Evolutionary conservation across 64 coral and sea anemone species (phyloP).

Genomic region (Dendrophyllia cribrosa): DNA sequence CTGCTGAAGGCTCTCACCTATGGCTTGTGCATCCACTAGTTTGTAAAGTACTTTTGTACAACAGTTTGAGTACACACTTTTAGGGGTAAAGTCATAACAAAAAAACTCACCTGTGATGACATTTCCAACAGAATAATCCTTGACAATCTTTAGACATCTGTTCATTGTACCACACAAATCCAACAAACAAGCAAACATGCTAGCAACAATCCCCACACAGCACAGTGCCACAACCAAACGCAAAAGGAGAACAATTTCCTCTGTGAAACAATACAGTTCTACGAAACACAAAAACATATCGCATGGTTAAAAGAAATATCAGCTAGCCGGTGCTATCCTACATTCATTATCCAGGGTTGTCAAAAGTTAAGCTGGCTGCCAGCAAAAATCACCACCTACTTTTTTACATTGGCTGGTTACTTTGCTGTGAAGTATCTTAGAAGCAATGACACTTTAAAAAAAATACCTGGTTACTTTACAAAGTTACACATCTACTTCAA

Average conservation of each 20-base stretch:
- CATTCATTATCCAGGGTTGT: neutral
- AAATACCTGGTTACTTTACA: no score
- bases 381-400: no score
- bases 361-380: no score
- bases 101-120: constrained; percentile 79
- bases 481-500: no score
- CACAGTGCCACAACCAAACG: constrained; percentile 77
- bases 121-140: constrained; percentile 89
- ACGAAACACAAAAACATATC: constrained; percentile 34
- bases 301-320: neutral
- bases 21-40: no score
- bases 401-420: no score
- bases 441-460: no score
- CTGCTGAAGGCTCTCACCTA: no score
- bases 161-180: constrained; percentile 96
- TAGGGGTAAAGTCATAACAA: neutral
- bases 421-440: no score
- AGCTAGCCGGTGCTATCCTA: no score
- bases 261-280: constrained; percentile 77
- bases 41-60: no score
- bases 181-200: constrained; percentile 93
- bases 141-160: constrained; percentile 78
- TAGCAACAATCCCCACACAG: constrained; percentile 78
- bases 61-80: neutral
- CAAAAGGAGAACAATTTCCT: constrained; percentile 69